Evolutionary conservation across 2,888 invertebrate species (phyloP), one percentile per base, ranked within the genome.

Genomic region (Epinotia brunnichana): DNA sequence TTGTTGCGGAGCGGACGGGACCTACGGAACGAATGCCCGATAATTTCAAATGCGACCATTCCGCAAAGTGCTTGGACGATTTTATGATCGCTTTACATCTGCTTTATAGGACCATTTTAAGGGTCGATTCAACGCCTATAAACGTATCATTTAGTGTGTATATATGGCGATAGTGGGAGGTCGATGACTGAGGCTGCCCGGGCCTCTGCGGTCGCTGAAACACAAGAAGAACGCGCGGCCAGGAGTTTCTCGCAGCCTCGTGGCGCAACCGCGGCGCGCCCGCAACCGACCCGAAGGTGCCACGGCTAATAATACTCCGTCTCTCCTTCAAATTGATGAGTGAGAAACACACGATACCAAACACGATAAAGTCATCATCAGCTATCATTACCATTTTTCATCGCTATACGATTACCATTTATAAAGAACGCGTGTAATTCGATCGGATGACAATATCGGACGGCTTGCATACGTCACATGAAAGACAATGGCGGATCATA

Each of bases 401-500:
- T 19, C 39, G 67, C 60, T 35, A 17, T 53, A 48, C 29, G 41
- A 51, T 69, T 53, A 67, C 39, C 67, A 72, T 61, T 72, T 63
- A 63, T 72, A 53, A 70, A 44, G 54, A 69, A 71, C 62, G 68
- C 48, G 60, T 63, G 66, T 69, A 78, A 81, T 79, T 78, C 77
- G 87, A 87, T 87, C 85, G 83, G 84, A 88, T 87, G 84, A 81
- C 83, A 81, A 79, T 77, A 79, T 66, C 74, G 76, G 78, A 78
- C 76, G 78, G 80, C 80, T 84, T 84, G 84, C 84, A 91, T 89
- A 91, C 89, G 90, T 91, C 92, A 92, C 80, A 82, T 81, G 84
- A 78, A 87, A 90, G 86, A 92, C 92, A 92, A 93, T 91, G 90
- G 89, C 78, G 80, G 87, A 89, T 90, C 89, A 91, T 93, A 90